These are phyloP conservation scores for Oncopeltus fasciatus DNA, from an alignment of 1,140 invertebrate species.

Conservation along the genomic window DNA sequence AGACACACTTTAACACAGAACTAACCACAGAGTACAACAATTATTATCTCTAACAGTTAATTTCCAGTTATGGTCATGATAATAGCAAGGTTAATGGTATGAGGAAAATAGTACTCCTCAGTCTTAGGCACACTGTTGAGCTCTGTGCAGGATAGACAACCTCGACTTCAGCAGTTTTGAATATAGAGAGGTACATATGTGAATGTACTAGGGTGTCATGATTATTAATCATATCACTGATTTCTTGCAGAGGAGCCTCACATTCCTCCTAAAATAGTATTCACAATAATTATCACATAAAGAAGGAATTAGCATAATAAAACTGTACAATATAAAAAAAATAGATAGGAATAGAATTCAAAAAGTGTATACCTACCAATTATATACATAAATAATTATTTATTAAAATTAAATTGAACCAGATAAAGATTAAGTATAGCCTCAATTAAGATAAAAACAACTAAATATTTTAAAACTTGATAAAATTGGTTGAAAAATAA, in stretches of 20 bases:
- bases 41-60: background rate
- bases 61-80: background rate
- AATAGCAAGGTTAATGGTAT: background rate
- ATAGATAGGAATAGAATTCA: too few relatives aligned
- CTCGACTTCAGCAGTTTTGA: conserved; percentile 83
- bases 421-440: too few relatives aligned
- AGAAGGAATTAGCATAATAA: too few relatives aligned
- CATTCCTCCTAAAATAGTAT: conserved; percentile 60
- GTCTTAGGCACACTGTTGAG: background rate
- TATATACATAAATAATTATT: too few relatives aligned
- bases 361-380: too few relatives aligned
- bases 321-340: too few relatives aligned
- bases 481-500: too few relatives aligned
- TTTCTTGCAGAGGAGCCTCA: conserved; percentile 57
- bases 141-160: conserved; percentile 37
- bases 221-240: conserved; percentile 69
- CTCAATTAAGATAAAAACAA: too few relatives aligned
- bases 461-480: too few relatives aligned
- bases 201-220: conserved; percentile 69
- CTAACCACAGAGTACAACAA: background rate
- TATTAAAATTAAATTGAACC: too few relatives aligned
- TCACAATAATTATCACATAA: too few relatives aligned
- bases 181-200: conserved; percentile 70
- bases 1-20: background rate
- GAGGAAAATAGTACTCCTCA: background rate